Evolutionary conservation across 1,140 invertebrate species (phyloP).

Genomic region (Plutomurus gul): DNA sequence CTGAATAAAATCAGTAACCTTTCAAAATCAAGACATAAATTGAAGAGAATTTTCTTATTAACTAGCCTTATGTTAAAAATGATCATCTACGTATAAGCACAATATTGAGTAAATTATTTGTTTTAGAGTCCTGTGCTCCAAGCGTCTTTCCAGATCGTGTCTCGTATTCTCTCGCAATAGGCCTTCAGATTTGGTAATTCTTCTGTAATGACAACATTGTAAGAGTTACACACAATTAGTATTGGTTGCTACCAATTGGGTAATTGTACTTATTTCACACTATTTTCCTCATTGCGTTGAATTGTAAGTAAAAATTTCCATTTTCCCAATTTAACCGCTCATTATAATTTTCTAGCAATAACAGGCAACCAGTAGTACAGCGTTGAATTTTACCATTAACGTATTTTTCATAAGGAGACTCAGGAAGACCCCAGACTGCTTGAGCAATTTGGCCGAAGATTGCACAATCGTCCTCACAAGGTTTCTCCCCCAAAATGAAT

Average conservation of each 20-base stretch:
- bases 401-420: slow-evolving; percentile 54
- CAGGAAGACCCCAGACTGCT: slow-evolving; percentile 58
- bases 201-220: not conserved
- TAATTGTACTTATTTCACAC: too few relatives aligned
- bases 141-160: not conserved
- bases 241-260: too few relatives aligned
- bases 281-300: too few relatives aligned
- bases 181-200: not conserved
- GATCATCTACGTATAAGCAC: too few relatives aligned
- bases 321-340: too few relatives aligned
- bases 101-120: not conserved
- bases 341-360: too few relatives aligned
- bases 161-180: not conserved
- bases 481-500: slow-evolving; percentile 58
- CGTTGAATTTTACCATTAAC: slow-evolving; percentile 24
- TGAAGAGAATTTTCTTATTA: too few relatives aligned
- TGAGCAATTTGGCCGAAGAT: slow-evolving; percentile 59
- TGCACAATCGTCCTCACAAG: slow-evolving; percentile 59
- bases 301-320: too few relatives aligned
- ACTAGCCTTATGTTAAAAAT: too few relatives aligned
- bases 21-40: too few relatives aligned
- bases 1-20: too few relatives aligned
- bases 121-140: not conserved
- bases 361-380: not conserved
- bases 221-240: too few relatives aligned